Conservation (phyloP, 2,797 vertebrate species). For the Microchirus variegatus region DNA sequence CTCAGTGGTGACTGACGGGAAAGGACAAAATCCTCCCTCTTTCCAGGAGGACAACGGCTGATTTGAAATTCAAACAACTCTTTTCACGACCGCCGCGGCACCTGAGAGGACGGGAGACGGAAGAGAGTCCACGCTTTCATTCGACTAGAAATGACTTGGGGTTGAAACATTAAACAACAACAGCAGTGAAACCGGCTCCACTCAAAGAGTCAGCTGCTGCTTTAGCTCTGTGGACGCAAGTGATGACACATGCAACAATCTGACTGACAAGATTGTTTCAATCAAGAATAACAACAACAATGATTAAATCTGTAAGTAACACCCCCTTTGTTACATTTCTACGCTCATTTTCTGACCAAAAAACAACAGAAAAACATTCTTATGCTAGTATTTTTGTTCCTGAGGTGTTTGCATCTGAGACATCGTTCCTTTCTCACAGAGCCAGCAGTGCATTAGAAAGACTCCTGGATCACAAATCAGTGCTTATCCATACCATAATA, state of each 20-base stretch:
- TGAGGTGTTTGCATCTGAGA: conserved; percentile 65
- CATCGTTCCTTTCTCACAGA: conserved; percentile 59
- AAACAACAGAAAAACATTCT: too few relatives aligned
- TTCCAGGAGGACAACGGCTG: conserved; percentile 72
- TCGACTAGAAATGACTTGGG: conserved; percentile 58
- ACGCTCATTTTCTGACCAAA: too few relatives aligned
- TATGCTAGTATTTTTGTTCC: too few relatives aligned
- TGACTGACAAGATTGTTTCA: background rate
- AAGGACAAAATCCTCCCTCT: conserved; percentile 74
- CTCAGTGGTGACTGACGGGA: conserved; percentile 69
- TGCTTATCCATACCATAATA: too few relatives aligned
- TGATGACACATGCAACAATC: conserved; percentile 16
- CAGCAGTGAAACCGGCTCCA: conserved; percentile 43
- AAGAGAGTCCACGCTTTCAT: conserved; percentile 64
- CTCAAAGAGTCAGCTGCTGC: conserved; percentile 58
- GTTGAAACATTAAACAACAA: conserved; percentile 68
- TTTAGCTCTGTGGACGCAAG: conserved; percentile 56
- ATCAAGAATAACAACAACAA: background rate
- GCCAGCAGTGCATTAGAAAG: conserved; percentile 74
- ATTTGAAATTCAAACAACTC: conserved; percentile 79
- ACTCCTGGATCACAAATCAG: conserved; percentile 34
- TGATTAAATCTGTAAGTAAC: too few relatives aligned
- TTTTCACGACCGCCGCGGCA: conserved; percentile 46
- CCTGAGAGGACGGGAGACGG: conserved; percentile 60
- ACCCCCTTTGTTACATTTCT: too few relatives aligned